These are phyloP conservation scores for Halesus radiatus DNA, from an alignment of 1,140 invertebrate species.

Conservation along the genomic window DNA sequence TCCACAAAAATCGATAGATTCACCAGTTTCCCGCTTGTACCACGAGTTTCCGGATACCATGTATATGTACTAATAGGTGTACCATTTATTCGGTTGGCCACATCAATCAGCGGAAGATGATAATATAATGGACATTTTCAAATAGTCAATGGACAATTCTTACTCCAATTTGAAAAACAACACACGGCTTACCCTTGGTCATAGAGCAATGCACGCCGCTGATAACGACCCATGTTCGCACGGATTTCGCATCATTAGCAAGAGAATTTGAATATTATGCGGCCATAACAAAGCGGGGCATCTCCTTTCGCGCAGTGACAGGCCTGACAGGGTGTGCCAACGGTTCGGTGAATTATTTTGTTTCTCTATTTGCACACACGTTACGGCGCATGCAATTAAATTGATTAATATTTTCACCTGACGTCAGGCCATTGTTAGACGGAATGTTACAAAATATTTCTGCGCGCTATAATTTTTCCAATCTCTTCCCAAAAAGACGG, in stretches of 20 bases:
- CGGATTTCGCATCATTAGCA: neutral
- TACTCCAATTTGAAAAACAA: too few relatives aligned
- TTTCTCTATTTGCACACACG: conserved; percentile 38
- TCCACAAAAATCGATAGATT: too few relatives aligned
- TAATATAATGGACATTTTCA: too few relatives aligned
- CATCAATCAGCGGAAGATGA: too few relatives aligned
- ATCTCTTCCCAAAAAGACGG: conserved; percentile 20
- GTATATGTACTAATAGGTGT: too few relatives aligned
- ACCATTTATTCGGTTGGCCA: too few relatives aligned
- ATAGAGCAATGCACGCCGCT: too few relatives aligned
- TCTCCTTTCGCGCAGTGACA: conserved; percentile 11
- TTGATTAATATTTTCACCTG: conserved; percentile 46
- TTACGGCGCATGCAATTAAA: conserved; percentile 45
- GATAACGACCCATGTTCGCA: neutral
- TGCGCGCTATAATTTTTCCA: conserved; percentile 31
- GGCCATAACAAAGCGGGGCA: neutral
- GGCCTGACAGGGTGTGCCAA: conserved; percentile 16
- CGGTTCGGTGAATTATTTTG: conserved; percentile 11
- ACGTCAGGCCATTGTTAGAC: conserved; percentile 39
- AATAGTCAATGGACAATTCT: too few relatives aligned
- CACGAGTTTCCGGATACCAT: too few relatives aligned
- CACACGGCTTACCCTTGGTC: too few relatives aligned
- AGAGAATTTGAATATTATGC: conserved; percentile 24
- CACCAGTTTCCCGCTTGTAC: too few relatives aligned
- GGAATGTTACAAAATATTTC: conserved; percentile 31